Conservation (phyloP, 2,888 invertebrate genomes). For the Drosophila borborema region DNA sequence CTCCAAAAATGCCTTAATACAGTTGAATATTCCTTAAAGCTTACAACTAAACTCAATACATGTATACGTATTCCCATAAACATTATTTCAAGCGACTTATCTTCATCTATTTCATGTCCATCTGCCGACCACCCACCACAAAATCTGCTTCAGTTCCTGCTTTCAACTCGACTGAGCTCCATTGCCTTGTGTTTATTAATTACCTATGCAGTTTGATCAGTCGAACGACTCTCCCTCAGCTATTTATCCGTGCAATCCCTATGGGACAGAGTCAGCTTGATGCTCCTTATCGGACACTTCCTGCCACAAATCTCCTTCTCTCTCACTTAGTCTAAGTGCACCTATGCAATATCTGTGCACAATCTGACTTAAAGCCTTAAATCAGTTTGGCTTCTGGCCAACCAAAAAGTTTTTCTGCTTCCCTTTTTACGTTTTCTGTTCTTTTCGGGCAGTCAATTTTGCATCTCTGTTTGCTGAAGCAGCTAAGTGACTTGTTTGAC, state of each 20-base stretch:
- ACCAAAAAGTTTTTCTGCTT: constrained; percentile 5
- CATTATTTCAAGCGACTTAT: not conserved
- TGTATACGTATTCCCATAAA: not conserved
- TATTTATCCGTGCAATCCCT: constrained; percentile 23
- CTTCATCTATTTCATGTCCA: constrained; percentile 15
- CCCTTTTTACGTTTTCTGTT: not conserved
- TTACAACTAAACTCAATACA: not conserved
- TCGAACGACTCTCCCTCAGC: constrained; percentile 13
- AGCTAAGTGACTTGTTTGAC: constrained; percentile 77
- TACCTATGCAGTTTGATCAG: constrained; percentile 42
- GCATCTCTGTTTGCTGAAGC: constrained; percentile 49
- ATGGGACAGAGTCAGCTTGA: constrained; percentile 22
- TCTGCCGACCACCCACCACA: constrained; percentile 9
- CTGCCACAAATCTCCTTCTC: constrained; percentile 65
- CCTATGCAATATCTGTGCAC: constrained; percentile 35
- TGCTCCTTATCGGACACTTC: constrained; percentile 65
- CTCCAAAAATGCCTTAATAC: not conserved
- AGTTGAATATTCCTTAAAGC: not conserved
- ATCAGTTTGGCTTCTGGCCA: constrained; percentile 64
- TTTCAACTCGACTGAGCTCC: not conserved
- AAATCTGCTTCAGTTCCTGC: not conserved
- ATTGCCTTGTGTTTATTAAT: constrained; percentile 23
- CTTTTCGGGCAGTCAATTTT: constrained; percentile 44
- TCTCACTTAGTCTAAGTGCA: constrained; percentile 54
- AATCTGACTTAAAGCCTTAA: constrained; percentile 57